phyloP scores from a whole-genome alignment of 1,140 invertebrate species.

The Leguminivora glycinivorella region DNA sequence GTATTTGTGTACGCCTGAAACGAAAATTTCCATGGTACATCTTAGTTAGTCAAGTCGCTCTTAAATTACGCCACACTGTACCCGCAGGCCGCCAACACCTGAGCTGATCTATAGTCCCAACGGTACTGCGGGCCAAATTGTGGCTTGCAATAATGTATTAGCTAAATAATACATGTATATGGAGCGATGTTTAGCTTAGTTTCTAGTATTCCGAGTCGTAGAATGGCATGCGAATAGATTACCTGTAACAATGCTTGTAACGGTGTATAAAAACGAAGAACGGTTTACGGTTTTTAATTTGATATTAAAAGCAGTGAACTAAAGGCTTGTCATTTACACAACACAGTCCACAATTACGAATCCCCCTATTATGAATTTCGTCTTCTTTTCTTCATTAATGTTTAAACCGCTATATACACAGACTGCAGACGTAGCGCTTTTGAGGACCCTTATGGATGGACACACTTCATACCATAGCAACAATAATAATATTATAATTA shows the following conservation, averaged over 20 bases:
- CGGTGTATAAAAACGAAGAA: neutral
- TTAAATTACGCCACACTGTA: constrained; percentile 43
- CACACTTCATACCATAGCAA: too few relatives aligned
- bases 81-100: constrained; percentile 72
- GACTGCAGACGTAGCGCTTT: too few relatives aligned
- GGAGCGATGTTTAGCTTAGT: constrained; percentile 21
- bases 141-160: constrained; percentile 64
- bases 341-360: too few relatives aligned
- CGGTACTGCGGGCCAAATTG: constrained; percentile 73
- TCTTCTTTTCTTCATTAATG: too few relatives aligned
- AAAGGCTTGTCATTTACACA: too few relatives aligned
- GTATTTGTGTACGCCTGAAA: too few relatives aligned
- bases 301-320: neutral
- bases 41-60: constrained; percentile 2
- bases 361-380: too few relatives aligned
- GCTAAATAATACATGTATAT: constrained; percentile 47
- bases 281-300: neutral
- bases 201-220: neutral
- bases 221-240: constrained; percentile 1
- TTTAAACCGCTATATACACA: too few relatives aligned
- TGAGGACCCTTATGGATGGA: too few relatives aligned
- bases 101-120: constrained; percentile 69
- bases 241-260: neutral
- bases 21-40: neutral
- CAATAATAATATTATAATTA: too few relatives aligned